These are phyloP conservation scores for Pungitius pungitius DNA, from an alignment of 2,113 vertebrate species.

Conservation along the genomic window DNA sequence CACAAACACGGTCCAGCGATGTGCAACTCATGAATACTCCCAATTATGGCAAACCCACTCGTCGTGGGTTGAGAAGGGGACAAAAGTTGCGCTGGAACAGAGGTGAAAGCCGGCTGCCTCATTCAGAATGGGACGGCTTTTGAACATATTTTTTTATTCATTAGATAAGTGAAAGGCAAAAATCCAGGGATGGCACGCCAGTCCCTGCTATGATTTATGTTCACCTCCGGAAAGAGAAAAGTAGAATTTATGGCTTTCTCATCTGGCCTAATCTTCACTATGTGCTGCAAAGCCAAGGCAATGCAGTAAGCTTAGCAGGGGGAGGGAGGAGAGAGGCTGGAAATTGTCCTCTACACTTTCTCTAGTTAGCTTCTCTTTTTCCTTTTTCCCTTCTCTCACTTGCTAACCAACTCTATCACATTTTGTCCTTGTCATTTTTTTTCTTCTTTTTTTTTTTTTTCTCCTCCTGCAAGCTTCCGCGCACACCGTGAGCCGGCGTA, in stretches of 20 bases:
- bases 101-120: conserved; percentile 31
- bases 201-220: conserved; percentile 79
- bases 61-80: conserved; percentile 46
- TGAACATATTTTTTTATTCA: conserved; percentile 75
- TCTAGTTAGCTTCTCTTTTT: conserved; percentile 59
- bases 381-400: conserved; percentile 60
- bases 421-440: conserved; percentile 70
- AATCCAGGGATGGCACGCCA: conserved; percentile 70
- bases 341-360: conserved; percentile 64
- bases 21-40: conserved; percentile 62
- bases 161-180: conserved; percentile 83
- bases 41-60: conserved; percentile 63
- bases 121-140: conserved; percentile 66
- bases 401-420: conserved; percentile 73
- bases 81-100: conserved; percentile 47
- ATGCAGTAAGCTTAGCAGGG: conserved; percentile 63
- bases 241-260: conserved; percentile 78
- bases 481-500: conserved; percentile 15
- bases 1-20: conserved; percentile 38
- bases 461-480: conserved; percentile 31
- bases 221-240: conserved; percentile 76
- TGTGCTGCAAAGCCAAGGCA: conserved; percentile 68
- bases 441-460: conserved; percentile 33
- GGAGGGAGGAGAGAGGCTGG: conserved; percentile 46
- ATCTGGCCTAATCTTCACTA: conserved; percentile 71